Conservation (phyloP, 2,113 vertebrate genomes). For the Lipotes vexillifer region DNA sequence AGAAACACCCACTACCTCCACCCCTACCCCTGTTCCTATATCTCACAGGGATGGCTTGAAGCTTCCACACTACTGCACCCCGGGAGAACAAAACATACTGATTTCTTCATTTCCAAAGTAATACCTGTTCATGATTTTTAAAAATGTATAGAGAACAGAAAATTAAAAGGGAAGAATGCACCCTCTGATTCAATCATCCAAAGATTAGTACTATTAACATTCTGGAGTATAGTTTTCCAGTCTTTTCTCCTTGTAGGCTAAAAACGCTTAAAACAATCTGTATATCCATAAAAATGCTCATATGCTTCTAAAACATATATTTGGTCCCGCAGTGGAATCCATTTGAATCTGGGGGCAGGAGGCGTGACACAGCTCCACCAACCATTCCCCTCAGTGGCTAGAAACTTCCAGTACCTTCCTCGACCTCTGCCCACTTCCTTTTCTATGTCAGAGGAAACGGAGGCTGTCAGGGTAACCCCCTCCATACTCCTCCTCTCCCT, state of each 20-base stretch:
- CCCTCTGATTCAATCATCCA: neutral
- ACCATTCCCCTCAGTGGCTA: neutral
- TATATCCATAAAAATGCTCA: neutral
- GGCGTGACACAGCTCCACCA: too few species aligned
- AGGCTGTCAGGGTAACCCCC: neutral
- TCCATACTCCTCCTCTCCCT: neutral
- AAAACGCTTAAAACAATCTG: neutral
- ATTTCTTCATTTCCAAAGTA: neutral
- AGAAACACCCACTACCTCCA: neutral
- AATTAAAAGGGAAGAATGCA: neutral
- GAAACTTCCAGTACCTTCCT: neutral
- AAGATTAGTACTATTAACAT: neutral
- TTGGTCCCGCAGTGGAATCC: neutral
- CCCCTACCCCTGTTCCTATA: rapidly evolving
- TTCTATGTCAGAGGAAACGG: neutral
- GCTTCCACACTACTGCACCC: neutral
- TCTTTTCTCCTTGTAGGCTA: neutral
- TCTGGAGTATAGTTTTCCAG: neutral
- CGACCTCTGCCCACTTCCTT: neutral
- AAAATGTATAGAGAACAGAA: neutral
- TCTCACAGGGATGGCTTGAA: neutral
- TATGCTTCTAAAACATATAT: neutral
- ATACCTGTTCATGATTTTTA: neutral
- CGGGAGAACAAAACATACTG: neutral
- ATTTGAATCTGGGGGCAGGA: neutral